Evolutionary conservation across 2,113 vertebrate genomes (phyloP), one percentile per base, ranked within the genome.

Genomic region (Oenanthe oenanthe): DNA sequence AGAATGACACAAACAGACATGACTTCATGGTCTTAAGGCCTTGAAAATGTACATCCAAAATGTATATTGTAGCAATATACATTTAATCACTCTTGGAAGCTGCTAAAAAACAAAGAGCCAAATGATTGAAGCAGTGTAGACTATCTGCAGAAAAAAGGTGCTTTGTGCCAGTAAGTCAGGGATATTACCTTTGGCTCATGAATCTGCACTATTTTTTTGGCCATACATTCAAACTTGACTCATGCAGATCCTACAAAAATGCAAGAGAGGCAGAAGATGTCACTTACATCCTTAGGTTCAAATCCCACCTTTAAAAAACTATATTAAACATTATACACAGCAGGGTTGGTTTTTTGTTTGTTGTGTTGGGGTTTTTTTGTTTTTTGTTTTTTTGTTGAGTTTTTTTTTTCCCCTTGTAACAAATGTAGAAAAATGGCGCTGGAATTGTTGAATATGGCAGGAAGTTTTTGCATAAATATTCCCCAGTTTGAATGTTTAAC

Each of bases 61-160:
- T 18, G 17, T 77, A 67, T 43, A 51, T 48, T 75, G 22, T 53
- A 91, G 56, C 47, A 88, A 66, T 67, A 73, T n/a, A 56, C 5
- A 48, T 78, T 93, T 81, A 85, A 85, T 93, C 58, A 45, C 73
- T 84, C 92, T 95, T 95, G 89, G 76, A 88, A 53, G 57, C 78
- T 73, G 31, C 57, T 95, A 86, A 85, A 97, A 89, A 88, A 79
- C 38, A 68, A 80, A 67, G 66, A 85, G 70, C 66, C 85, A 95
- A 90, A 93, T 45, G 63, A 72, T 32, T 57, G 62, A 79, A 88
- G 57, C 43, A 70, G 8, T 15, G 50, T 62, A 50, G 77, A 72
- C 12, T 70, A 21, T 71, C 72, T 95, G 34, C 77, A 93, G 78
- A 19, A 42, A 73, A 74, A 90, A 91, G 17, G 31, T 67, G 36